A percentile compares a stretch with the other conserved stretches of the same genome.
phyloP scores from a whole-genome alignment of 2,113 vertebrate genomes.

The Pipra filicauda region DNA sequence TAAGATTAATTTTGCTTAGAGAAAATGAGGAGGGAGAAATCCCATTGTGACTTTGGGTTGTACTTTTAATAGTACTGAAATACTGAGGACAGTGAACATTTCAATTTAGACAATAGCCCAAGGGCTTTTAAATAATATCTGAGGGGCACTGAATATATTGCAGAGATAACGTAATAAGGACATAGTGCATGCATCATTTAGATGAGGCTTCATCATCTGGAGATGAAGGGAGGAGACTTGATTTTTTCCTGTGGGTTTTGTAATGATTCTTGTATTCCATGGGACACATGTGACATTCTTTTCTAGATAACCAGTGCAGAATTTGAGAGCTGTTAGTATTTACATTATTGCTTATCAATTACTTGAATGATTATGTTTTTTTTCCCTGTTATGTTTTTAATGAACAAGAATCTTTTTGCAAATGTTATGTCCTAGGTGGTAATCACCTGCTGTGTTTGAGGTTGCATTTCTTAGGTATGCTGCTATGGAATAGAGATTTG shows the following conservation, averaged over 20 bases:
- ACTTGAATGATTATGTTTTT: neutral
- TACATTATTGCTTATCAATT: neutral
- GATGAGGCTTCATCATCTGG: neutral
- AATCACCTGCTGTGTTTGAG: neutral
- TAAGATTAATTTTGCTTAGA: neutral
- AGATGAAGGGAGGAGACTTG: neutral
- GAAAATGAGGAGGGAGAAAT: neutral
- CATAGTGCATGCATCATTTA: neutral
- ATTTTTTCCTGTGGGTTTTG: neutral
- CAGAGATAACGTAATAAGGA: neutral
- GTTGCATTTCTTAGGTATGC: neutral
- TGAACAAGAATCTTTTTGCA: neutral
- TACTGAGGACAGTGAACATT: neutral
- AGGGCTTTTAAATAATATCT: neutral
- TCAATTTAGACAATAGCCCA: conserved; percentile 11
- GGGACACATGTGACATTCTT: neutral
- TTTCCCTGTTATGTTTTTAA: neutral
- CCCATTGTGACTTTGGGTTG: neutral
- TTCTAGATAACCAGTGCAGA: neutral
- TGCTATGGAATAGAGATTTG: neutral
- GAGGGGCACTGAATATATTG: neutral
- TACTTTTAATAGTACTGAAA: conserved; percentile 38
- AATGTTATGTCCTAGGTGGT: neutral
- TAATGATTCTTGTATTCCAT: neutral
- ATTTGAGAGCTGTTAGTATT: conserved; percentile 10